Evolutionary conservation across 92 coral and sea anemone species (phyloP).

Genomic region (Epizoanthus ramosus): DNA sequence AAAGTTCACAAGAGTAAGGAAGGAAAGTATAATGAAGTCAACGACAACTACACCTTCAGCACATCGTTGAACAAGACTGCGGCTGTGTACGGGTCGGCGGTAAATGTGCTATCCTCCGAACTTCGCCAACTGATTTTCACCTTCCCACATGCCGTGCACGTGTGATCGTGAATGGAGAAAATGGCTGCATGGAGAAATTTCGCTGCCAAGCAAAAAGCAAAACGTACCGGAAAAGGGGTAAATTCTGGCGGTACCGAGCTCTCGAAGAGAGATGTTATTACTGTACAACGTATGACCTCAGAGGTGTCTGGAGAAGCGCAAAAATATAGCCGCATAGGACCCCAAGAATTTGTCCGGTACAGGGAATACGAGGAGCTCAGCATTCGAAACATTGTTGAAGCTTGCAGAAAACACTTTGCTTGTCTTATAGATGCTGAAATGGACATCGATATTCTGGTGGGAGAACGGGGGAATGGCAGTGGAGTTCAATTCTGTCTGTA

Average conservation of each 20-base stretch:
- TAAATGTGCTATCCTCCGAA: too few species aligned
- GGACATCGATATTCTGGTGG: constrained; percentile 41
- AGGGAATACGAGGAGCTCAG: constrained; percentile 19
- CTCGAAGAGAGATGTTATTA: constrained; percentile 6
- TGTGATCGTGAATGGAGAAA: too few species aligned
- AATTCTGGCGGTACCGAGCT: constrained; percentile 1
- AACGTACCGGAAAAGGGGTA: background rate
- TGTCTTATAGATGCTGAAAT: constrained; percentile 18
- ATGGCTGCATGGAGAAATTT: constrained; percentile 23
- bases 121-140: too few species aligned
- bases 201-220: background rate
- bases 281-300: constrained; percentile 34
- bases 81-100: too few species aligned
- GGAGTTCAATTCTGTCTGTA: too few species aligned
- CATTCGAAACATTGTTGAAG: constrained; percentile 18
- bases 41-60: too few species aligned
- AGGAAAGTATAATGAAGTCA: too few species aligned
- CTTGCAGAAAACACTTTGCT: constrained; percentile 32
- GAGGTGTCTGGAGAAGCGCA: constrained; percentile 39
- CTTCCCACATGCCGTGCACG: too few species aligned
- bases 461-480: too few species aligned
- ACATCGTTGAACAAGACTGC: too few species aligned
- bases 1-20: too few species aligned
- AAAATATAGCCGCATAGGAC: constrained; percentile 42
- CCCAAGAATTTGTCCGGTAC: constrained; percentile 39